Conservation (phyloP, 35 echinoderm and acorn worm genomes). For the Lytechinus variegatus region DNA sequence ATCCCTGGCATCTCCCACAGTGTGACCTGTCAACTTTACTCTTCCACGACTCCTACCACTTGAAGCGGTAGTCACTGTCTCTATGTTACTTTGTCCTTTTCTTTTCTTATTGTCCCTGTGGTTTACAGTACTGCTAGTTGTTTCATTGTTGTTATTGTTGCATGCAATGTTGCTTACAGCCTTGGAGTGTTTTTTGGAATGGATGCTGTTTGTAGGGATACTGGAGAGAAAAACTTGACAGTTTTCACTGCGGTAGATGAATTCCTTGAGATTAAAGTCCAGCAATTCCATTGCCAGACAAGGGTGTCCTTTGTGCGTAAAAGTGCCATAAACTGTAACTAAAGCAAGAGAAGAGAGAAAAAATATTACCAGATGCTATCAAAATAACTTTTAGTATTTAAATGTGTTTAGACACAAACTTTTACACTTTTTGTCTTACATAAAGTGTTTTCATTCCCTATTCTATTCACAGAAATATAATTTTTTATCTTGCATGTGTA, state of each 20-base stretch:
- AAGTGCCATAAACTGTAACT: slow-evolving; percentile 83
- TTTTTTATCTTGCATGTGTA: too few species aligned
- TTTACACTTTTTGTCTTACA: too few species aligned
- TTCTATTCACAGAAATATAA: too few species aligned
- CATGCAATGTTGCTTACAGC: slow-evolving; percentile 20
- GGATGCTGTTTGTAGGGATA: background rate
- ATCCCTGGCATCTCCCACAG: background rate
- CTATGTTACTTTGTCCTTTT: background rate
- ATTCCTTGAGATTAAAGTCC: slow-evolving; percentile 77
- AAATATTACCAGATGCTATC: background rate
- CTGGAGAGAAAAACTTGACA: slow-evolving; percentile 25
- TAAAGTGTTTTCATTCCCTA: too few species aligned
- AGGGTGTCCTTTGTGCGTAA: slow-evolving; percentile 84
- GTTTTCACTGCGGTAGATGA: slow-evolving; percentile 68
- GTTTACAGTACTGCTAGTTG: background rate
- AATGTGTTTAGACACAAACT: too few species aligned
- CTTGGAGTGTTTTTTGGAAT: background rate
- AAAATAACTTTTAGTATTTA: too few species aligned
- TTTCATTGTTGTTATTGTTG: slow-evolving; percentile 70
- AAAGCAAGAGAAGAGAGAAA: slow-evolving; percentile 28
- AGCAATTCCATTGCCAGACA: slow-evolving; percentile 89
- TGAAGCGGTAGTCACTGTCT: background rate
- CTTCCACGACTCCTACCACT: background rate
- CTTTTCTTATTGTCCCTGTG: background rate
- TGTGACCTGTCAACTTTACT: background rate